These are phyloP conservation scores for Buphagus erythrorhynchus DNA, from an alignment of 2,797 vertebrate genomes.

Conservation along the genomic window DNA sequence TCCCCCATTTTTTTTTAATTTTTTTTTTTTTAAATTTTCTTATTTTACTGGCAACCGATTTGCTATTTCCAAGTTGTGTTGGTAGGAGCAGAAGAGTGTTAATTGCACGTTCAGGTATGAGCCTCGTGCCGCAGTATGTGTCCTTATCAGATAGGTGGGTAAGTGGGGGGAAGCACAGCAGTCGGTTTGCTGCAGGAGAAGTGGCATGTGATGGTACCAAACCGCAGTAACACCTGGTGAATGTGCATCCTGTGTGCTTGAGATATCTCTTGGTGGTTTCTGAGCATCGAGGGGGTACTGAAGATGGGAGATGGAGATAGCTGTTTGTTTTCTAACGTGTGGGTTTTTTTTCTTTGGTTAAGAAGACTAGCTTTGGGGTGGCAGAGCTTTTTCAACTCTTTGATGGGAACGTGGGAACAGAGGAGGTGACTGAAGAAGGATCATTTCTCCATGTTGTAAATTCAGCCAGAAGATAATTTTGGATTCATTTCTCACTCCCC, in stretches of 20 bases:
- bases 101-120: neutral
- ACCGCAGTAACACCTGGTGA: slow-evolving; percentile 42
- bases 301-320: neutral
- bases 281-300: neutral
- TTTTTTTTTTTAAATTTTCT: neutral
- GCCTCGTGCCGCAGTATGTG: accelerated
- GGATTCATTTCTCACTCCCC: neutral
- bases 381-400: neutral
- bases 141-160: neutral
- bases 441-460: neutral
- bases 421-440: neutral
- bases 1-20: accelerated
- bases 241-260: neutral
- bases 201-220: neutral
- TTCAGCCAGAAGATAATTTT: neutral
- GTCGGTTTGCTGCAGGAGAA: neutral
- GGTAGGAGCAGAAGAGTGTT: neutral
- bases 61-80: neutral
- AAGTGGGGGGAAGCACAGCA: neutral
- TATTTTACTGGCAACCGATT: neutral
- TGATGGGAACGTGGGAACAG: neutral
- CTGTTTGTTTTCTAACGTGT: neutral
- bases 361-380: neutral
- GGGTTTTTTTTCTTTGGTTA: neutral
- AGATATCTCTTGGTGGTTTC: neutral